Conservation (phyloP, 1,140 invertebrate genomes). For the Holcopasites calliopsidis region DNA sequence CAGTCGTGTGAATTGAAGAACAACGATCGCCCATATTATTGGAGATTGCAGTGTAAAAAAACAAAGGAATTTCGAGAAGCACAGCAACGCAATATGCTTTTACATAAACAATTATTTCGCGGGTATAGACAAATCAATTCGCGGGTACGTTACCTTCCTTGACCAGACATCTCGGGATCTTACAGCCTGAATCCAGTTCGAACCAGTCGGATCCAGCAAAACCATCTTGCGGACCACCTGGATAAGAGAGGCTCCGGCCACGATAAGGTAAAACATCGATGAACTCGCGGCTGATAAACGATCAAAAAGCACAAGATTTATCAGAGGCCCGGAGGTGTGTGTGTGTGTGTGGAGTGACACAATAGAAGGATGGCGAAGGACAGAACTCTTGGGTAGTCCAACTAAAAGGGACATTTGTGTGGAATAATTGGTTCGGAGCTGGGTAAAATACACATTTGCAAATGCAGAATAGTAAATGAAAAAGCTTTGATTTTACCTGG, state of each 20-base stretch:
- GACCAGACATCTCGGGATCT: slow-evolving; percentile 65
- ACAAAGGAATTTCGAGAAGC: background rate
- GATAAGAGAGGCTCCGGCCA: slow-evolving; percentile 31
- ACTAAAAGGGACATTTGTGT: too few species aligned
- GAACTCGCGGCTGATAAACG: background rate
- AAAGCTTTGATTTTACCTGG: too few species aligned
- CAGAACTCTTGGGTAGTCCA: too few species aligned
- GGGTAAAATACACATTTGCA: too few species aligned
- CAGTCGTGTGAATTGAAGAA: too few species aligned
- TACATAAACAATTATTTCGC: slow-evolving; percentile 50
- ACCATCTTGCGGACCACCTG: slow-evolving; percentile 58
- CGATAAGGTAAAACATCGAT: slow-evolving; percentile 24
- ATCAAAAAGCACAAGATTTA: background rate
- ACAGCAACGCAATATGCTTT: background rate
- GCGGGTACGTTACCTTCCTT: slow-evolving; percentile 21
- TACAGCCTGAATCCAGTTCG: slow-evolving; percentile 74
- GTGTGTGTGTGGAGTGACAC: too few species aligned
- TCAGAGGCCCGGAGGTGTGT: background rate
- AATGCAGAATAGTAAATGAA: too few species aligned
- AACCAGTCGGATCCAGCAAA: slow-evolving; percentile 71
- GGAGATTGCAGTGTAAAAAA: background rate
- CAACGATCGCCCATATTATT: too few species aligned
- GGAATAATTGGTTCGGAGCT: too few species aligned
- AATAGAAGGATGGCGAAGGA: too few species aligned
- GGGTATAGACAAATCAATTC: slow-evolving; percentile 35